These are phyloP conservation scores for Cephalopachus bancanus DNA, from an alignment of 2,797 vertebrate species.

Conservation along the genomic window DNA sequence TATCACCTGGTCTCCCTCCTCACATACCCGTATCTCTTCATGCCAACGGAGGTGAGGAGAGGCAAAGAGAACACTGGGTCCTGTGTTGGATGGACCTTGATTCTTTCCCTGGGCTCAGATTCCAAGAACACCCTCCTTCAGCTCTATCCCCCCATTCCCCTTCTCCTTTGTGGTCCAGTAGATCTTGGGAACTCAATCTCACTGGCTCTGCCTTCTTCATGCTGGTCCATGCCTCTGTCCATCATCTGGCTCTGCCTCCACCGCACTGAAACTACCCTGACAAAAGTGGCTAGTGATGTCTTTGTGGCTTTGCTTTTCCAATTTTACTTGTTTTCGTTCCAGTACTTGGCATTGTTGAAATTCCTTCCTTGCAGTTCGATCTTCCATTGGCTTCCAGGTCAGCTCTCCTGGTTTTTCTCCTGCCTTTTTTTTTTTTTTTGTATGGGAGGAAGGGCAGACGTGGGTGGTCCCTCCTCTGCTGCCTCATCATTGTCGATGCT, in stretches of 20 bases:
- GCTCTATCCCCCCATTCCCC: background rate
- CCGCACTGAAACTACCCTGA: background rate
- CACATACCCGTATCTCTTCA: background rate
- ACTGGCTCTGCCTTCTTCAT: background rate
- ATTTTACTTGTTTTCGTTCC: background rate
- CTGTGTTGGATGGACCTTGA: background rate
- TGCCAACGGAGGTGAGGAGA: background rate
- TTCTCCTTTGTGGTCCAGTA: background rate
- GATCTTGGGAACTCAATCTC: background rate
- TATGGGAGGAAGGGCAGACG: background rate
- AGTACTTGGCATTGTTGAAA: background rate
- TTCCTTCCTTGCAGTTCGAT: background rate
- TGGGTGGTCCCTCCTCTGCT: background rate
- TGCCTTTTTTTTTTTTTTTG: background rate
- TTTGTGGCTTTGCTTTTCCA: slow-evolving; percentile 6
- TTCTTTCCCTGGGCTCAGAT: background rate
- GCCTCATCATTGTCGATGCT: background rate
- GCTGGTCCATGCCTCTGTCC: background rate
- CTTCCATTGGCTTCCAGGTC: background rate
- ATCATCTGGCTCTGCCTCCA: background rate
- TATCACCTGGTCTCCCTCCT: background rate
- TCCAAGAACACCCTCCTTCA: background rate
- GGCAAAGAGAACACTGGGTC: background rate
- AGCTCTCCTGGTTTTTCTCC: background rate
- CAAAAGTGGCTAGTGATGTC: background rate